phyloP scores from a whole-genome alignment of 1,140 invertebrate genomes.

The Lepidurus packardi region DNA sequence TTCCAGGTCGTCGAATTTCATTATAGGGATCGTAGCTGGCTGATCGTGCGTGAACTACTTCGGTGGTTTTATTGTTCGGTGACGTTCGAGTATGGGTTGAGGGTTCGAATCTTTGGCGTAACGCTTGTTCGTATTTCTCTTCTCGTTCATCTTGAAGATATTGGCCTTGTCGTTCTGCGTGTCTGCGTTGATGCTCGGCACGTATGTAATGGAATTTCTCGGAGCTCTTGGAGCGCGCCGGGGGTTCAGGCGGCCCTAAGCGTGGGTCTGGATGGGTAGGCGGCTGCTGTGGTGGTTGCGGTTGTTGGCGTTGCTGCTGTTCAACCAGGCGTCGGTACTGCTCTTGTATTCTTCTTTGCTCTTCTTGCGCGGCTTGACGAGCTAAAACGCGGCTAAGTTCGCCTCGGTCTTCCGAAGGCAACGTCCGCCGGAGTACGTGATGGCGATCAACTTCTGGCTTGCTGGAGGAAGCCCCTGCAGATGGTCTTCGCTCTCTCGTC shows the following conservation, averaged over 20 bases:
- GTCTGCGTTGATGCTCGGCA: constrained; percentile 51
- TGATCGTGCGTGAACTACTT: constrained; percentile 47
- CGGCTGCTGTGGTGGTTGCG: constrained; percentile 39
- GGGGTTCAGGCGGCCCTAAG: constrained; percentile 30
- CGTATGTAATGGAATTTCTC: constrained; percentile 50
- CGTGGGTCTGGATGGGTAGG: constrained; percentile 30
- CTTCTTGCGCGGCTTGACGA: constrained; percentile 39
- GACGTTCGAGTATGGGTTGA: constrained; percentile 37
- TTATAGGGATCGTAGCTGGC: constrained; percentile 46
- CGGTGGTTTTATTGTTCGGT: constrained; percentile 27
- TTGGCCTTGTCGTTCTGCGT: constrained; percentile 49
- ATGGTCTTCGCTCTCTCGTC: neutral
- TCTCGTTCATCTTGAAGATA: constrained; percentile 49
- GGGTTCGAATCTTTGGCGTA: constrained; percentile 19
- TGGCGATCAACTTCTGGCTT: constrained; percentile 31
- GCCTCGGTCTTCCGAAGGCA: constrained; percentile 32
- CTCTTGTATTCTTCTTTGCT: constrained; percentile 47
- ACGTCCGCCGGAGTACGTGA: constrained; percentile 32
- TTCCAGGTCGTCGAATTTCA: constrained; percentile 50
- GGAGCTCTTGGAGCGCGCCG: constrained; percentile 40
- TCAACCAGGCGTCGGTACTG: constrained; percentile 47
- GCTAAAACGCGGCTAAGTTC: constrained; percentile 32
- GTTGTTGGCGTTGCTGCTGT: constrained; percentile 39
- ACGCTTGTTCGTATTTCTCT: constrained; percentile 48
- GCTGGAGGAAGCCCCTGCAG: constrained; percentile 2